Percentiles rank a stretch among this genome's conserved stretches.
Conservation (phyloP, 2,888 invertebrate species). For the Schrankia costaestrigalis region DNA sequence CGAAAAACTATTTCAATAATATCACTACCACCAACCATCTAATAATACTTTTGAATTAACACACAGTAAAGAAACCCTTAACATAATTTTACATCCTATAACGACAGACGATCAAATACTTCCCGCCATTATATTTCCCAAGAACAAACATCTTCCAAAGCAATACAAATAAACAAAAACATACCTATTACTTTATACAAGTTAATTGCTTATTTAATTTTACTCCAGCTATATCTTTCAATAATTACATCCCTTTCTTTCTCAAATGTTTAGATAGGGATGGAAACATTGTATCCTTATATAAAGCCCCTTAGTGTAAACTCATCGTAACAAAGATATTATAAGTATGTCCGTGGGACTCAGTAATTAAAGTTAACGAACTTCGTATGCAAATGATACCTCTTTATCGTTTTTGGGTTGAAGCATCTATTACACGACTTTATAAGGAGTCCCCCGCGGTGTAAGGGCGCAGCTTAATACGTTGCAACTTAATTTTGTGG, state of each 20-base stretch:
- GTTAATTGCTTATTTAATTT: conserved; percentile 26
- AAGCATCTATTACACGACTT: conserved; percentile 54
- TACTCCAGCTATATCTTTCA: conserved; percentile 10
- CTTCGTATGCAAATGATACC: conserved; percentile 55
- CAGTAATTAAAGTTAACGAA: conserved; percentile 61
- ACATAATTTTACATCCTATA: too few species aligned
- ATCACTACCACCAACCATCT: too few species aligned
- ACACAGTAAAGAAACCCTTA: too few species aligned
- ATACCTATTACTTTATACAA: conserved; percentile 13
- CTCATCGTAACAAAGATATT: conserved; percentile 40
- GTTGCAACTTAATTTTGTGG: conserved; percentile 36
- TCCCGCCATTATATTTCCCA: neutral
- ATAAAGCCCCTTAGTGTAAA: conserved; percentile 23
- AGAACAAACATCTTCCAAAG: conserved; percentile 3
- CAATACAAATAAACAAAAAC: conserved; percentile 22
- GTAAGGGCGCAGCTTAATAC: conserved; percentile 29
- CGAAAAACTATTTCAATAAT: too few species aligned
- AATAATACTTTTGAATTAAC: too few species aligned
- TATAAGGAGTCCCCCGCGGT: conserved; percentile 45
- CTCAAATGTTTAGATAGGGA: conserved; percentile 5
- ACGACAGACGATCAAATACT: too few species aligned
- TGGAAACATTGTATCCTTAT: conserved; percentile 14
- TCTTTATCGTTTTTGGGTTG: conserved; percentile 61
- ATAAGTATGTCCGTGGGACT: conserved; percentile 45
- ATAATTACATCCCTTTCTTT: conserved; percentile 5